Base-by-base conservation (phyloP, 1,140 invertebrate species). In the Zaprionus lachaisei region DNA sequence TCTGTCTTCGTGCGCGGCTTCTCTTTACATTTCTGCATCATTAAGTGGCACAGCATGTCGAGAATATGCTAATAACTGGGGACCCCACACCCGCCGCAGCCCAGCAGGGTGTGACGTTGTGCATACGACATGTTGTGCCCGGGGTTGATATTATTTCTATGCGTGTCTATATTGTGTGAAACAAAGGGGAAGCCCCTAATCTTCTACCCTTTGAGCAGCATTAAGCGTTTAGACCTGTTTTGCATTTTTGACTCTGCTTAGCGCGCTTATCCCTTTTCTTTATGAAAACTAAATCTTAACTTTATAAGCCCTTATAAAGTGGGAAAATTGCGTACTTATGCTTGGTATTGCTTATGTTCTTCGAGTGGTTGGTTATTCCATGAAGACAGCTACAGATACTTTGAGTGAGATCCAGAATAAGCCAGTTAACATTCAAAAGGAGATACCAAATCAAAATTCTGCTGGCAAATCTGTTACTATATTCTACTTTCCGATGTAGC, bases 21-120 rank as follows among this genome's bases (percentile, higher is more conserved):
- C 47, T 72, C 49, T 66, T 72, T 72, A 86, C 80, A 83, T 87
- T 87, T 86, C 73, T 87, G 83, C 83, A 85, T 85, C 79, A 85
- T 85, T 82, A 86, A 85, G 79, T 85, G 70, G 83, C 83, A 71
- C 71, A 77, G 75, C 82, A 76, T 85, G 79, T 80, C 71, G 82
- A 63, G 61, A 79, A 85, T 81, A 85, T 85, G 79, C 82, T 85
- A 85, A 85, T 85, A 85, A 66, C 72, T 57, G 37, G 38, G 26
- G 11, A 15, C 14, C 64, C 7, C 47, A 68, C 34, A 61, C 20
- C 64, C 26, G 38, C 26, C 51, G n/a, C 5, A 9, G 14, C 51
- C 9, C 61, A 75, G 60, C 49, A 37, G 72, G 61, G 54, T 34
- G 60, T 11, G 47, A 37, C 58, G 51, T 67, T 67, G 41, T 51